Conservation (phyloP, 23 tunicate species). For the Trididemnum miniatum region DNA sequence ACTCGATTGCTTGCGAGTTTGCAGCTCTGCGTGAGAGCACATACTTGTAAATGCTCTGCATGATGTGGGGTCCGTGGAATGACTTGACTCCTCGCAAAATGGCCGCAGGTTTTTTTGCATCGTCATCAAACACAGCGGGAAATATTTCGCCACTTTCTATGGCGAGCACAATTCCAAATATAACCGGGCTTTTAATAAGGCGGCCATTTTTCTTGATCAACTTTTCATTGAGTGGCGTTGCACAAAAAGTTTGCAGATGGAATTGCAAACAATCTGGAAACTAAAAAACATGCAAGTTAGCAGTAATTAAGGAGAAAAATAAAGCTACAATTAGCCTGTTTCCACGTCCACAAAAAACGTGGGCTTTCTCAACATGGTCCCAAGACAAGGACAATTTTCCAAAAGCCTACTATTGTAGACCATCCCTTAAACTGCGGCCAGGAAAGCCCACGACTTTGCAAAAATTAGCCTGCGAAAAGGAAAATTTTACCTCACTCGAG, state of each 20-base stretch:
- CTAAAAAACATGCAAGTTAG: neutral
- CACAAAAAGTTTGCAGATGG: slow-evolving; percentile 61
- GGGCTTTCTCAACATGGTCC: too few relatives aligned
- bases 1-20: too few relatives aligned
- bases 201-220: neutral
- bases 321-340: too few relatives aligned
- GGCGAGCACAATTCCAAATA: slow-evolving; percentile 39
- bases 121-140: slow-evolving; percentile 58
- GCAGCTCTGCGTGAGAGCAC: neutral
- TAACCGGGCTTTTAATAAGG: slow-evolving; percentile 23
- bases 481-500: too few relatives aligned
- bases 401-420: too few relatives aligned
- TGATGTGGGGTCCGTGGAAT: slow-evolving; percentile 40
- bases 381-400: too few relatives aligned
- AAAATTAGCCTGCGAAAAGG: too few relatives aligned
- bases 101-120: slow-evolving; percentile 35
- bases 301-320: too few relatives aligned
- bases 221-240: slow-evolving; percentile 35
- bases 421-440: too few relatives aligned
- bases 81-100: slow-evolving; percentile 48
- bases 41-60: slow-evolving; percentile 67
- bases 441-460: too few relatives aligned
- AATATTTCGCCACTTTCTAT: slow-evolving; percentile 36
- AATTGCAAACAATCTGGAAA: slow-evolving; percentile 20
- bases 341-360: too few relatives aligned